Base-by-base conservation (phyloP, 2,888 invertebrate genomes). In the Xestia rhomboidea region DNA sequence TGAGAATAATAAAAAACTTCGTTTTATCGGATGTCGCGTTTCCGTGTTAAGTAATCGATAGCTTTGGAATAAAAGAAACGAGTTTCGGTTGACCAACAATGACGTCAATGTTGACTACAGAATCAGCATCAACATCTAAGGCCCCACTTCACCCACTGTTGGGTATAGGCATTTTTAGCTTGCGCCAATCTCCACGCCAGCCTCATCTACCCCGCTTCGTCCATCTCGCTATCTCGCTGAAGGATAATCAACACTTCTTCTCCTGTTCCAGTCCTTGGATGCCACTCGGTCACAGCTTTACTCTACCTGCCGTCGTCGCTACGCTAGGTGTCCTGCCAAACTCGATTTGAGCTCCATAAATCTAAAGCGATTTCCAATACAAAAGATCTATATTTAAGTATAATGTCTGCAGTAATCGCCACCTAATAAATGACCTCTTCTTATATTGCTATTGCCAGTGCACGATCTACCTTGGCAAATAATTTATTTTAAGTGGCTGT, bases 21-120 rank as follows among this genome's bases (percentile, higher is more conserved):
- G 51, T 70, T 75, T 63, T 74, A 73, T 84, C 79, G 81, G 86
- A 82, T 79, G 77, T 84, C 44, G 73, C n/a, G 76, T 76, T 83
- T 89, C 84, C 84, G 75, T 72, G 51, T 77, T 77, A 77, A 60
- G 64, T 68, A 84, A 70, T 60, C 57, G 27, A 7, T 66, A 63
- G 30, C 3, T 67, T 64, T 62, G 30, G 24, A 60, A 30, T 67
- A 4, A 66, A 66, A 46, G 30, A 70, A 66, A 30, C 34, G 18
- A 49, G 64, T 69, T 76, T 66, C 27, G 49, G 18, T 27, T 68
- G 41, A 63, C 41, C 15, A 64, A 51, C 18, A 60, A 60, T 51
- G 44, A 30, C 44, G 54, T 34, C 27, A 57, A 27, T 66, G 8
- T 13, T 51, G 24, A 38, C 15, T 46, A 6, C 38, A n/a, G 62